phyloP scores from a whole-genome alignment of 1,140 invertebrate genomes.

The Tetragonula clypearis region DNA sequence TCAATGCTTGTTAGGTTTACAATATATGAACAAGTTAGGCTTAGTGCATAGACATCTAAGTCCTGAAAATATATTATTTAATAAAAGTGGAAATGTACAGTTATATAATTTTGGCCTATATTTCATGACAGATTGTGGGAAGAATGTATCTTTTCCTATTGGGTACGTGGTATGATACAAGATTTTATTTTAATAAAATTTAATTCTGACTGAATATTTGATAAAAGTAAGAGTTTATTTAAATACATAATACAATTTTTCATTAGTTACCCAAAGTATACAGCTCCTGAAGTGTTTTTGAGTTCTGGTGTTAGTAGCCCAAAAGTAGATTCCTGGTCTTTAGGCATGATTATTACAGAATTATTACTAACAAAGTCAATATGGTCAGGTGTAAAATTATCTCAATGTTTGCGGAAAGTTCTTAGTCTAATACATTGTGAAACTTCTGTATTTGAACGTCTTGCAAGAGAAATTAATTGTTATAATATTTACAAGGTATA shows the following conservation, averaged over 20 bases:
- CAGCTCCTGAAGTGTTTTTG: conserved; percentile 92
- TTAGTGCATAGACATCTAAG: conserved; percentile 91
- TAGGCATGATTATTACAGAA: conserved; percentile 94
- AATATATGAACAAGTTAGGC: conserved; percentile 87
- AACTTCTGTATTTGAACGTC: conserved; percentile 86
- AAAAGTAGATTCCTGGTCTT: conserved; percentile 94
- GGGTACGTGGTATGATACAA: conserved; percentile 85
- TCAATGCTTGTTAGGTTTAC: conserved; percentile 89
- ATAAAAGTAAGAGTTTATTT: conserved; percentile 9
- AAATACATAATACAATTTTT: conserved; percentile 31
- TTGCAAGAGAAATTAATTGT: conserved; percentile 89
- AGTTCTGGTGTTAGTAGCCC: conserved; percentile 83
- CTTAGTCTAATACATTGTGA: conserved; percentile 85
- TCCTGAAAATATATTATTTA: conserved; percentile 92
- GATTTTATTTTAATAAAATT: conserved; percentile 13
- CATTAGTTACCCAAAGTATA: conserved; percentile 88
- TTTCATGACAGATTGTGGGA: conserved; percentile 93
- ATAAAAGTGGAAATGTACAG: conserved; percentile 88
- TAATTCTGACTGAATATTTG: background rate
- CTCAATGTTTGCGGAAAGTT: conserved; percentile 88
- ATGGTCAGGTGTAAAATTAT: conserved; percentile 88
- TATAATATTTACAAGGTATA: conserved; percentile 85
- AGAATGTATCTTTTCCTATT: conserved; percentile 95
- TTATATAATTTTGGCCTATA: conserved; percentile 96
- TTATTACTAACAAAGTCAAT: conserved; percentile 85